Base-by-base conservation (phyloP, 1,140 invertebrate genomes). In the Episyrphus balteatus region DNA sequence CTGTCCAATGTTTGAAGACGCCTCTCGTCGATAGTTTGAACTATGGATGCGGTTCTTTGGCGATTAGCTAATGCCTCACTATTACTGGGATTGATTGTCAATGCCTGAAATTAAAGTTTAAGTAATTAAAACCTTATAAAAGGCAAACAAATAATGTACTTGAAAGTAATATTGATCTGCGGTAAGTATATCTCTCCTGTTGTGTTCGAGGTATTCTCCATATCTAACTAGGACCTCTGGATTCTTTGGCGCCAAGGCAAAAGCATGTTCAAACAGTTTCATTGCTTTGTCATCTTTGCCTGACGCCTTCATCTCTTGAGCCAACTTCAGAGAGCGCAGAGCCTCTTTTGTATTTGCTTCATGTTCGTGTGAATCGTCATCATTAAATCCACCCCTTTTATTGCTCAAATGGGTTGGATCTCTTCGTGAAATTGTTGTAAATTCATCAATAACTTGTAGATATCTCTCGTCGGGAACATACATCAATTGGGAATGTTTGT, bases 141-240 rank as follows among this genome's bases (percentile, higher is more conserved):
- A 19, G 41, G 40, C 11, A 18, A 17, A 18, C 21, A 14, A 32
- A 21, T 26, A 8, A 31, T 18, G 3, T 57, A 65, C 66, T 48
- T 73, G 73, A 53, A 77, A 77, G 67, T 93, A 96, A 52, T 92
- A 76, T 58, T 90, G 86, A 73, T 98, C 91, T 5, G 95, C 95
- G 62, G 79, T 77, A 2, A 96, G 77, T 18, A 96, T 72, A 71
- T 98, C 88, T 30, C 88, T 79, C 53, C 88, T 78, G 14, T 83
- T 82, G 46, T 85, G 78, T 69, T 98, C 93, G 19, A 96, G 67
- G 69, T 94, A 94, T 70, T 97, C 90, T 21, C 94, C 94, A 70
- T 92, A 97, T 54, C 87, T 80, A 56, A 88, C 90, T 11, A 98
- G 69, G 41, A 97, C 81, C 57, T 97, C 92, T 1, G 92, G 86